These are phyloP conservation scores for Trichomalopsis sarcophagae DNA, from an alignment of 1,140 invertebrate species.

Conservation along the genomic window DNA sequence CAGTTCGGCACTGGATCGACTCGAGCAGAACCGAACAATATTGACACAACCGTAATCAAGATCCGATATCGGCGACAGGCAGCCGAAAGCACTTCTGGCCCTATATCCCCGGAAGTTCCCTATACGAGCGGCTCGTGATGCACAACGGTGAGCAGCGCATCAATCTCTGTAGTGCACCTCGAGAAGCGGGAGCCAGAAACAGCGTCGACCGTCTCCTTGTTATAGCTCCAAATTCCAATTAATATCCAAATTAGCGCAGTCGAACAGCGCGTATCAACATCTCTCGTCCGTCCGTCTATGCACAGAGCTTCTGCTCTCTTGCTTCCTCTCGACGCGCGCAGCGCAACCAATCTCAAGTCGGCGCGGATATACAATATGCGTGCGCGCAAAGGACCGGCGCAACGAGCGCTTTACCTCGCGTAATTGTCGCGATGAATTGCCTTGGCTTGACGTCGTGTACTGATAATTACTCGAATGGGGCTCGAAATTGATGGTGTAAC, in stretches of 20 bases:
- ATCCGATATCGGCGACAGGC: neutral
- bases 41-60: neutral
- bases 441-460: neutral
- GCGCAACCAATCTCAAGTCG: neutral
- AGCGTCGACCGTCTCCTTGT: neutral
- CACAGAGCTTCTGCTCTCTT: neutral
- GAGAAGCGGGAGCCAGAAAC: neutral
- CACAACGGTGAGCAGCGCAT: neutral
- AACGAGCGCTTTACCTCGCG: neutral
- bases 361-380: too few relatives aligned
- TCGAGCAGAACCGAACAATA: too few relatives aligned
- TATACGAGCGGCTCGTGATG: neutral
- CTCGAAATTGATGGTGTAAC: too few relatives aligned
- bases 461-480: neutral
- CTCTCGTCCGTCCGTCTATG: neutral
- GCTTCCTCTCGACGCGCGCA: neutral
- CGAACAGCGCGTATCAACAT: neutral
- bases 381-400: neutral
- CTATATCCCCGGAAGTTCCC: neutral
- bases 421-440: neutral
- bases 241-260: neutral
- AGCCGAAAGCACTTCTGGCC: neutral
- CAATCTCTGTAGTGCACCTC: slow-evolving; percentile 2
- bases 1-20: too few relatives aligned
- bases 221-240: neutral